Percentiles rank a stretch among this genome's conserved stretches.
phyloP scores from a whole-genome alignment of 2,797 vertebrate species.

The Basileuterus tristriatus region DNA sequence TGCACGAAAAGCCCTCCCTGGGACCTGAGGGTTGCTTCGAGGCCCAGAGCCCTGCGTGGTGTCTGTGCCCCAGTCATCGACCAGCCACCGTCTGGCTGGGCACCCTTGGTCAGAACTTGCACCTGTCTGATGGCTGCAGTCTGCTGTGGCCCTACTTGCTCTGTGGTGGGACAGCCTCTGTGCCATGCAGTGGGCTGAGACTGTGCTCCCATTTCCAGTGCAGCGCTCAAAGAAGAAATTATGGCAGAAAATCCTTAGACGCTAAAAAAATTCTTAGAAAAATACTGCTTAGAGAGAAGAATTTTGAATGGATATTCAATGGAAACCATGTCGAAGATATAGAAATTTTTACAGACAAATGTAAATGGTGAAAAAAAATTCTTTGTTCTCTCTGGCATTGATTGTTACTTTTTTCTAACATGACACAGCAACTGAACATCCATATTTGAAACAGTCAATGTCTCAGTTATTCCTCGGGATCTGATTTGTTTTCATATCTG shows the following conservation, averaged over 20 bases:
- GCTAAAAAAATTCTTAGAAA: not conserved
- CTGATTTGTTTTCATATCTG: not conserved
- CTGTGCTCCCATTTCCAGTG: not conserved
- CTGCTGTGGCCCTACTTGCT: not conserved
- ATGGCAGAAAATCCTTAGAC: not conserved
- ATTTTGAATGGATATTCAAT: rapidly evolving
- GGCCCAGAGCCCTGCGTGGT: rapidly evolving
- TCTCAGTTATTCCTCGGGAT: not conserved
- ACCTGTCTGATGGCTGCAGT: rapidly evolving
- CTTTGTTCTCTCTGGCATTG: not conserved
- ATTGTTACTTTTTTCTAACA: not conserved
- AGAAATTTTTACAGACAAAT: not conserved
- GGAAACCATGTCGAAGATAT: not conserved
- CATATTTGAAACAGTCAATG: not conserved
- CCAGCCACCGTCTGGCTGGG: rapidly evolving
- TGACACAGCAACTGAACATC: not conserved
- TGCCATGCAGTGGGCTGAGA: rapidly evolving
- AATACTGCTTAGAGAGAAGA: not conserved
- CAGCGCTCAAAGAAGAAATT: rapidly evolving
- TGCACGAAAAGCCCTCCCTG: not conserved
- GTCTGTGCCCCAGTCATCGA: not conserved
- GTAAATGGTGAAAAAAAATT: not conserved
- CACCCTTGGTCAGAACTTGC: not conserved
- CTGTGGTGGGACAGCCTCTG: rapidly evolving
- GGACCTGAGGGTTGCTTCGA: not conserved